These are phyloP conservation scores for Plutella xylostella DNA, from an alignment of 2,888 invertebrate genomes.

Conservation along the genomic window DNA sequence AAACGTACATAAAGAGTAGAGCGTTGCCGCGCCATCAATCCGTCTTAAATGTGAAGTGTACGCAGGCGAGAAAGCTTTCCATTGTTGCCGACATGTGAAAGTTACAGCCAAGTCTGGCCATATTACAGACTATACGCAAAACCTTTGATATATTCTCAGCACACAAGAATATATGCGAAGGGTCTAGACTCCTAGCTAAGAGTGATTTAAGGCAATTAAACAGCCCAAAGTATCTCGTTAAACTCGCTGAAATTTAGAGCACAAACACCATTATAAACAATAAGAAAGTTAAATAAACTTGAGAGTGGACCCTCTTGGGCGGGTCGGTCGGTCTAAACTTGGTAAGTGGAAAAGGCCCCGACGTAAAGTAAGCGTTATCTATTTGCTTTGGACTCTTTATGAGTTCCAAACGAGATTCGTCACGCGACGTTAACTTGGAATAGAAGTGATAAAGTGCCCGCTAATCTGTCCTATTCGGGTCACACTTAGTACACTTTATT, in stretches of 20 bases:
- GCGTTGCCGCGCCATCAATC: constrained; percentile 49
- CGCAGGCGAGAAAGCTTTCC: constrained; percentile 27
- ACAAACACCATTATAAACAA: constrained; percentile 61
- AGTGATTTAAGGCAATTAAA: background rate
- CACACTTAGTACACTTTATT: constrained; percentile 70
- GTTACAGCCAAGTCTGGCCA: background rate
- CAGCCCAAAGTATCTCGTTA: background rate
- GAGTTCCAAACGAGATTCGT: constrained; percentile 69
- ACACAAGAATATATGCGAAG: too few relatives aligned
- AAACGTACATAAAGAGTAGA: constrained; percentile 34
- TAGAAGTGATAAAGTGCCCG: constrained; percentile 69
- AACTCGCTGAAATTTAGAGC: constrained; percentile 27
- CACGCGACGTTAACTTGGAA: constrained; percentile 67
- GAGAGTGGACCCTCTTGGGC: constrained; percentile 42
- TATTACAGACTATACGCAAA: background rate
- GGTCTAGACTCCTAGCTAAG: too few relatives aligned
- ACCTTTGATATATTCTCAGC: too few relatives aligned
- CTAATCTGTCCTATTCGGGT: constrained; percentile 69
- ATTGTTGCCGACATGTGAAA: constrained; percentile 25
- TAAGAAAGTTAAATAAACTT: constrained; percentile 55
- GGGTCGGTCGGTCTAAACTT: constrained; percentile 42
- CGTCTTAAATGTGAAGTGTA: constrained; percentile 37
- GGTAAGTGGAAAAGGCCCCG: constrained; percentile 61
- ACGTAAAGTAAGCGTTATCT: constrained; percentile 66
- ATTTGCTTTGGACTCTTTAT: constrained; percentile 69